These are phyloP conservation scores for Cyphomyrmex costatus DNA, from an alignment of 1,140 invertebrate genomes.

Conservation along the genomic window DNA sequence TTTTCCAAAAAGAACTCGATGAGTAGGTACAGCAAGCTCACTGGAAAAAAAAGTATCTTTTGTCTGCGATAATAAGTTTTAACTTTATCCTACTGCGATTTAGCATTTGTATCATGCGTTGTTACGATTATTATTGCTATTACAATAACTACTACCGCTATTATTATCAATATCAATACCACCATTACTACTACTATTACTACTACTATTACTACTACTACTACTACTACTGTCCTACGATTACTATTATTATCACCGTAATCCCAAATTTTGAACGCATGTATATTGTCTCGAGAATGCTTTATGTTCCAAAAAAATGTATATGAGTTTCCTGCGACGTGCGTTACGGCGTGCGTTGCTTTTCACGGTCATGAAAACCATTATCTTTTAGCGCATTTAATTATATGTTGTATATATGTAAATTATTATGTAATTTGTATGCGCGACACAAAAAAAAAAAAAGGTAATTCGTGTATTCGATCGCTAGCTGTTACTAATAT, in stretches of 20 bases:
- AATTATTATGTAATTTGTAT: slow-evolving; percentile 77
- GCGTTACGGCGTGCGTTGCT: background rate
- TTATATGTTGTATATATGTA: slow-evolving; percentile 86
- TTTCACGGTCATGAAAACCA: slow-evolving; percentile 36
- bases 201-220: slow-evolving; percentile 46
- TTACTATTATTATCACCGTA: slow-evolving; percentile 36
- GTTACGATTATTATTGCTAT: slow-evolving; percentile 61
- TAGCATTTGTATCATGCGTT: slow-evolving; percentile 64
- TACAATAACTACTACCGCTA: slow-evolving; percentile 54
- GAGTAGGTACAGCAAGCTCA: slow-evolving; percentile 63
- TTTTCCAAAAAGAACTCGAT: slow-evolving; percentile 59
- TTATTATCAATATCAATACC: slow-evolving; percentile 45
- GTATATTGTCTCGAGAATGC: slow-evolving; percentile 1
- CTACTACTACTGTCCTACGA: slow-evolving; percentile 56
- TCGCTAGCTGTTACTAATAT: slow-evolving; percentile 72
- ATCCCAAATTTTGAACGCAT: slow-evolving; percentile 21
- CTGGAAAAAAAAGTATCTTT: slow-evolving; percentile 56
- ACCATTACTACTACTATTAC: slow-evolving; percentile 41
- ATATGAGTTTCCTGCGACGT: slow-evolving; percentile 20
- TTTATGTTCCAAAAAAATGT: slow-evolving; percentile 36
- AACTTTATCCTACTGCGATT: slow-evolving; percentile 62
- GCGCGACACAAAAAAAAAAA: slow-evolving; percentile 55
- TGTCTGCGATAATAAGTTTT: slow-evolving; percentile 64
- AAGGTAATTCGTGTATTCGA: slow-evolving; percentile 79
- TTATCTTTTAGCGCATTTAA: slow-evolving; percentile 79